Conservation (phyloP, 1,140 invertebrate species). For the Drosophila repletoides region DNA sequence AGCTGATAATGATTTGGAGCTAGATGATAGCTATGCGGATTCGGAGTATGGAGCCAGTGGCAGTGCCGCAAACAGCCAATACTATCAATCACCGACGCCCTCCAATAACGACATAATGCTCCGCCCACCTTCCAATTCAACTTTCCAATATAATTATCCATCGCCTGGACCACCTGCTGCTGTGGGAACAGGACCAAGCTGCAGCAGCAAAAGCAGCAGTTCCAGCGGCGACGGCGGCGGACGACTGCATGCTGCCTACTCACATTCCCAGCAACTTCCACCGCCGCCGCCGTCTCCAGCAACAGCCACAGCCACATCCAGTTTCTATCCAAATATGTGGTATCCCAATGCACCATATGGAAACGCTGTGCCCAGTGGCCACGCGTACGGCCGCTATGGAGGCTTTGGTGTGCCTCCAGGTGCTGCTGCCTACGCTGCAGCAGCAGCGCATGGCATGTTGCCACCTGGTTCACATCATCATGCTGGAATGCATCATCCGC, state of each 20-base stretch:
- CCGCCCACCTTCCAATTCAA: slow-evolving; percentile 58
- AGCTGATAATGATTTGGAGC: slow-evolving; percentile 16
- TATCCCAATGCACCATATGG: slow-evolving; percentile 74
- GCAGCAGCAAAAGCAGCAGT: not conserved
- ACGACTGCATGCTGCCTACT: slow-evolving; percentile 39
- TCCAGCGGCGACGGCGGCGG: not conserved
- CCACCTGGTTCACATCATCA: slow-evolving; percentile 17
- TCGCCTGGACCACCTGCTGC: slow-evolving; percentile 40
- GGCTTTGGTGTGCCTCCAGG: slow-evolving; percentile 5
- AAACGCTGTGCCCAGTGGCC: not conserved
- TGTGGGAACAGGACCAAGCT: not conserved
- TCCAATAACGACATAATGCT: slow-evolving; percentile 59
- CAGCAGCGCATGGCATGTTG: slow-evolving; percentile 13
- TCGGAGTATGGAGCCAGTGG: slow-evolving; percentile 55
- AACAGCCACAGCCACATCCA: not conserved
- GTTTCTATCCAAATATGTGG: slow-evolving; percentile 77
- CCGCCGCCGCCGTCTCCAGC: slow-evolving; percentile 13
- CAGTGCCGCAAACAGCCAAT: slow-evolving; percentile 58
- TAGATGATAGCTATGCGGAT: slow-evolving; percentile 60
- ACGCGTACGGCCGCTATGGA: slow-evolving; percentile 21
- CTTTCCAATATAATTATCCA: slow-evolving; percentile 58
- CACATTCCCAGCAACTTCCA: slow-evolving; percentile 54
- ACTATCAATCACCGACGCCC: slow-evolving; percentile 61
- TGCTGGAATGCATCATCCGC: slow-evolving; percentile 39
- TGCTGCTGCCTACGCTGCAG: not conserved